Percentiles rank a stretch among this genome's conserved stretches.
These are phyloP conservation scores for Schrankia costaestrigalis DNA, from an alignment of 2,888 invertebrate species.

Conservation along the genomic window DNA sequence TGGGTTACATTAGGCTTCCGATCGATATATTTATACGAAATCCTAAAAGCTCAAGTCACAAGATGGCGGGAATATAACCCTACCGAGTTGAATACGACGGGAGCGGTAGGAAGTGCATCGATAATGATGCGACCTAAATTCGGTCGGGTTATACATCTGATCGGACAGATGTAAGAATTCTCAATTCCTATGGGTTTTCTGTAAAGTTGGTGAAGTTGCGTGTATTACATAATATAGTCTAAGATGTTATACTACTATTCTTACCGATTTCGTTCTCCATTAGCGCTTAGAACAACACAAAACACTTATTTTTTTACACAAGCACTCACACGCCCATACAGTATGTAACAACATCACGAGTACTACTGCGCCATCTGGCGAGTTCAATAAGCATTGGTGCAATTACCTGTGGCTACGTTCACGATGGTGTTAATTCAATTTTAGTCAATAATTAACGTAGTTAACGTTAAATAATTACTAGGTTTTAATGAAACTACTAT, in stretches of 20 bases:
- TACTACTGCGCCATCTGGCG: slow-evolving; percentile 76
- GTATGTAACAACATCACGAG: slow-evolving; percentile 77
- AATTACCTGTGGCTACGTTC: slow-evolving; percentile 59
- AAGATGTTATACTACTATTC: slow-evolving; percentile 46
- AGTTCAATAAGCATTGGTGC: slow-evolving; percentile 41
- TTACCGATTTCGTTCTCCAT: slow-evolving; percentile 69
- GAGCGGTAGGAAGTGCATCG: slow-evolving; percentile 48
- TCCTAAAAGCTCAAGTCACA: slow-evolving; percentile 74
- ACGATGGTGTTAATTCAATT: slow-evolving; percentile 53
- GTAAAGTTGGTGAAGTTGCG: slow-evolving; percentile 45
- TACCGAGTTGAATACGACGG: slow-evolving; percentile 45
- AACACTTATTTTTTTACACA: slow-evolving; percentile 75
- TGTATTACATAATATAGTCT: slow-evolving; percentile 31
- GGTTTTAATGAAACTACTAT: slow-evolving; percentile 30
- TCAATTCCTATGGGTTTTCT: slow-evolving; percentile 60
- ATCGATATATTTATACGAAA: slow-evolving; percentile 75
- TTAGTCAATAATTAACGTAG: slow-evolving; percentile 41
- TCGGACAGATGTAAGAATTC: slow-evolving; percentile 73
- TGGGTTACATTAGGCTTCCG: slow-evolving; percentile 66
- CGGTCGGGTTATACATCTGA: slow-evolving; percentile 66
- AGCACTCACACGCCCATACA: slow-evolving; percentile 79
- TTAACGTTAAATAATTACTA: slow-evolving; percentile 35
- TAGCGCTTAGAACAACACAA: slow-evolving; percentile 70
- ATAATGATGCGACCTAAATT: slow-evolving; percentile 58
- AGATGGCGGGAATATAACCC: slow-evolving; percentile 75